Base-by-base conservation (phyloP, 2,113 vertebrate species). In the Pelecanoides urinatrix region DNA sequence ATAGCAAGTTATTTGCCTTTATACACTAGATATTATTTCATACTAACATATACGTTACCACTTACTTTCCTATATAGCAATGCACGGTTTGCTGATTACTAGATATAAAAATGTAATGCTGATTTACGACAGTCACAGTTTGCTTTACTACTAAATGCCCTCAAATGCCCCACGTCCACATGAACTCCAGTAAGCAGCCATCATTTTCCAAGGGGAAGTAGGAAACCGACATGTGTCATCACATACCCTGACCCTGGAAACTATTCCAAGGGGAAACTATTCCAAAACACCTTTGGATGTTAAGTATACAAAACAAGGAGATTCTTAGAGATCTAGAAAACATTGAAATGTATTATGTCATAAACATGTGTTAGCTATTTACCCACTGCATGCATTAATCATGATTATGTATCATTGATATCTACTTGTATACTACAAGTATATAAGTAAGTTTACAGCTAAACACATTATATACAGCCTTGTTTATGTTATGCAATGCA, bases 191-290 rank as follows among this genome's bases (percentile, higher is more conserved):
- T 73, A 92, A 87, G 72, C 14, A 47, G 73, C 68, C 87, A 45
- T 44, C 50, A 63, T 88, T 87, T 82, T 87, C 86, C 94, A 97
- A 97, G 96, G 96, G n/a, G 92, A 79, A 82, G 80, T 66, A 88
- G 88, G 73, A 96, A 96, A 87, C 77, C 5, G 8, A 40, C 25
- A n/a, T 2, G 6, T 90, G 63, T n/a, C 71, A 65, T 80, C 67
- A 78, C 71, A 59, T 47, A 50, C 29, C 56, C 36, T 92, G 88
- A 94, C 91, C 92, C 95, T 97, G 95, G 92, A 94, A 95, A 61
- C 22, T 73, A 3, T 52, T 93, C 53, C 29, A 34, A 87, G 76
- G 62, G 50, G 27, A 96, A 88, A 73, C 6, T 38, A 36, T 53
- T 65, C 59, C 75, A 63, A 30, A 55, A 17, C 62, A 32, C 23